Evolutionary conservation across 2,888 invertebrate species (phyloP).

Genomic region (Xanthorhoe spadicearia): DNA sequence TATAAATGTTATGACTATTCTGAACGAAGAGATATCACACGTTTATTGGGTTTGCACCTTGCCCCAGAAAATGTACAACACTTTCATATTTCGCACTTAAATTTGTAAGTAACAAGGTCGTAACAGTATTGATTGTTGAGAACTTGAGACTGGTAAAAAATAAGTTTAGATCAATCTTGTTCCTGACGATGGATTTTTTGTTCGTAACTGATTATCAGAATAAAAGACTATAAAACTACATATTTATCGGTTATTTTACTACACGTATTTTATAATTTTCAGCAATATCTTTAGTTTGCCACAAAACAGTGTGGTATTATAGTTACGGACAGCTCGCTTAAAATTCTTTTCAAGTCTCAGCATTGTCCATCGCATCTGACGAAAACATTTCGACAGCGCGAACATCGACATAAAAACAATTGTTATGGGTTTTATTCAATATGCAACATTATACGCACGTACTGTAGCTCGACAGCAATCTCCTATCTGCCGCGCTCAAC

Average conservation of each 20-base stretch:
- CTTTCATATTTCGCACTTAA: neutral
- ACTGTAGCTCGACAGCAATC: too few relatives aligned
- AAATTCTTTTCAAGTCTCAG: slow-evolving; percentile 32
- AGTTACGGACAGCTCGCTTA: slow-evolving; percentile 29
- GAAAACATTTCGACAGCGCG: slow-evolving; percentile 41
- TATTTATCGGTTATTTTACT: too few relatives aligned
- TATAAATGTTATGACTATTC: neutral
- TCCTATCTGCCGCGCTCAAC: too few relatives aligned
- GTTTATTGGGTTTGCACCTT: neutral
- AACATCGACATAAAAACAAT: slow-evolving; percentile 36
- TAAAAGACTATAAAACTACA: too few relatives aligned
- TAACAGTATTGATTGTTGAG: neutral
- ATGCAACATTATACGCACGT: too few relatives aligned
- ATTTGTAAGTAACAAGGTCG: neutral
- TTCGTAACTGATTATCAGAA: too few relatives aligned
- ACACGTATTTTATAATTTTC: too few relatives aligned
- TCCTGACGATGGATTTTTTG: neutral
- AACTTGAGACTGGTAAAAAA: too few relatives aligned
- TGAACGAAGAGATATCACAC: neutral
- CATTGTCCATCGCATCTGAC: slow-evolving; percentile 37
- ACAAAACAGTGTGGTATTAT: slow-evolving; percentile 30
- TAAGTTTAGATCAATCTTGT: neutral
- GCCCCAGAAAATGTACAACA: neutral
- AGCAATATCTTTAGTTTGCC: neutral
- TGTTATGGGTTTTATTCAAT: slow-evolving; percentile 36